Conservation (phyloP, 2,797 vertebrate species). For the Spheniscus humboldti region DNA sequence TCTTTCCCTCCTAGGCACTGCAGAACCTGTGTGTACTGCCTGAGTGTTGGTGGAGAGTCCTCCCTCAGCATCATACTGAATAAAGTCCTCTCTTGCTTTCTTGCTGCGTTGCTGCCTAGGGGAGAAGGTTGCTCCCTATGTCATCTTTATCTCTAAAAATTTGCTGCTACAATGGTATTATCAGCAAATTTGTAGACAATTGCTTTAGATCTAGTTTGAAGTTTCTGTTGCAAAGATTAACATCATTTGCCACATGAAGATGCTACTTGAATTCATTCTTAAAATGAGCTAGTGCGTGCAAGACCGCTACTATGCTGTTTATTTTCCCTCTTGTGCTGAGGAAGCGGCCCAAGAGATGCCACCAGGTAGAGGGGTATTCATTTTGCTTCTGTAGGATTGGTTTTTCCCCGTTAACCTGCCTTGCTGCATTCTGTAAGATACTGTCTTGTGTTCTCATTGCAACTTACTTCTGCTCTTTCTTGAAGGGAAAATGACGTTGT, state of each 20-base stretch:
- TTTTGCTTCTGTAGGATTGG: not conserved
- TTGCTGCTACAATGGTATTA: not conserved
- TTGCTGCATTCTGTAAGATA: not conserved
- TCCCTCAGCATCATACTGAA: not conserved
- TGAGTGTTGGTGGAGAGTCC: not conserved
- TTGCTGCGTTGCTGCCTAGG: rapidly evolving
- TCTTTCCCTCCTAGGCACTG: not conserved
- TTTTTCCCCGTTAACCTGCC: not conserved
- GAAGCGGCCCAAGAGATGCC: not conserved
- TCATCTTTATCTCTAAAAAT: not conserved
- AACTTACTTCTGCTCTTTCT: not conserved
- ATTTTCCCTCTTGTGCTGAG: not conserved
- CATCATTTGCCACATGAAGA: not conserved
- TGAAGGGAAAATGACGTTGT: not conserved
- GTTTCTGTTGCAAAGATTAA: not conserved
- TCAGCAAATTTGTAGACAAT: not conserved
- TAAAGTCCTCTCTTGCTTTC: not conserved
- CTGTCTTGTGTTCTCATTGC: not conserved
- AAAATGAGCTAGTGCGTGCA: not conserved
- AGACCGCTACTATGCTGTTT: not conserved
- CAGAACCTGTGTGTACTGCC: not conserved
- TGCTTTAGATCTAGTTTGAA: not conserved
- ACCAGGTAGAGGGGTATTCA: not conserved
- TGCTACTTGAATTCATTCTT: not conserved
- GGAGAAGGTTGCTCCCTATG: not conserved